phyloP scores from a whole-genome alignment of 2,797 vertebrate species.

The Babyrousa celebensis region DNA sequence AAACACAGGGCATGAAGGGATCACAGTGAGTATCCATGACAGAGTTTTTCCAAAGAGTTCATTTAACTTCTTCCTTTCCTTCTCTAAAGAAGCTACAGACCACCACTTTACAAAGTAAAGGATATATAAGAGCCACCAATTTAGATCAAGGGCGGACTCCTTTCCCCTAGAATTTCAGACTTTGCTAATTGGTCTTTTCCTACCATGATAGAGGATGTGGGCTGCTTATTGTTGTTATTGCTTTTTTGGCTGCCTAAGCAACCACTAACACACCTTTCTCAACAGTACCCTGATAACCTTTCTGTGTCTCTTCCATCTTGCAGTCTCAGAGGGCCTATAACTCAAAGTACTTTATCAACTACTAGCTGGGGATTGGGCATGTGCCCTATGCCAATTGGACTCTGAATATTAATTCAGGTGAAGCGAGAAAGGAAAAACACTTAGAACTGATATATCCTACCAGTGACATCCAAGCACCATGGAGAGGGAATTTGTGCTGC shows the following conservation, averaged over 20 bases:
- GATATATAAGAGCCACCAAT: not conserved
- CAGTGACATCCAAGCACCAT: not conserved
- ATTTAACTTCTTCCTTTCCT: not conserved
- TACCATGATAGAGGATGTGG: not conserved
- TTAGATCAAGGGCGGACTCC: not conserved
- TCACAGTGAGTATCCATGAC: not conserved
- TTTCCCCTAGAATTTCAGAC: not conserved
- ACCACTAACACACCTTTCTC: not conserved
- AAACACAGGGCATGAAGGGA: not conserved
- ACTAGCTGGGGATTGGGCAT: not conserved
- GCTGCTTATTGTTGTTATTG: not conserved
- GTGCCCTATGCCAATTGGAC: not conserved
- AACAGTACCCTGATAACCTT: not conserved
- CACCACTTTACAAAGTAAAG: constrained; percentile 34
- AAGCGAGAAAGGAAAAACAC: not conserved
- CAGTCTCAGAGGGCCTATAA: not conserved
- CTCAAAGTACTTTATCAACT: not conserved
- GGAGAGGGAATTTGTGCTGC: not conserved
- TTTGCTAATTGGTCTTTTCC: not conserved
- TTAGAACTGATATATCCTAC: not conserved
- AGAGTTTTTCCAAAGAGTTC: not conserved
- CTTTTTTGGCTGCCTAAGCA: not conserved
- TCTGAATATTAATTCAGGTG: not conserved
- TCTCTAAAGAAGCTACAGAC: not conserved
- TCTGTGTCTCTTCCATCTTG: not conserved